Evolutionary conservation across 2,888 invertebrate genomes (phyloP).

Genomic region (Chloromyia formosa): DNA sequence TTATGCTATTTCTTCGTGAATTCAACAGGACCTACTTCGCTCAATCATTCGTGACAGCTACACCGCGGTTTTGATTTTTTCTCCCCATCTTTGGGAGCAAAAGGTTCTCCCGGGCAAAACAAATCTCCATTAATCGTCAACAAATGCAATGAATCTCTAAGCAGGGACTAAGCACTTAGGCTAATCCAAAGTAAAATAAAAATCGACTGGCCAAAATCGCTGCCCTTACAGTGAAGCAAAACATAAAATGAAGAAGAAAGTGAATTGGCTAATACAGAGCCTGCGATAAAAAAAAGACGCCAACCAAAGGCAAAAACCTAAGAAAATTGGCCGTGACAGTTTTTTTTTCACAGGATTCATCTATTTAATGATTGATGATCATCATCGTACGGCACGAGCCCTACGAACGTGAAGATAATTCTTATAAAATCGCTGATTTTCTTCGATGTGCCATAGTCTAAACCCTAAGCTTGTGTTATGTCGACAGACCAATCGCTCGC

Average conservation of each 20-base stretch:
- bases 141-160: slow-evolving; percentile 23
- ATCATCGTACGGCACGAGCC: slow-evolving; percentile 15
- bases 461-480: too few relatives aligned
- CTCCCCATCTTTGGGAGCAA: too few relatives aligned
- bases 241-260: background rate
- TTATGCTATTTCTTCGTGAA: too few relatives aligned
- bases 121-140: slow-evolving; percentile 15
- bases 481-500: background rate
- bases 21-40: background rate
- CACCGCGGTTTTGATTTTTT: background rate
- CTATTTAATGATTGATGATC: slow-evolving; percentile 35
- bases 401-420: slow-evolving; percentile 21
- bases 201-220: slow-evolving; percentile 18
- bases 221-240: slow-evolving; percentile 7
- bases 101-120: background rate
- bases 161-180: slow-evolving; percentile 7
- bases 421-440: background rate
- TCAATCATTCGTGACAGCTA: slow-evolving; percentile 29
- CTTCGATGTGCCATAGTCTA: background rate
- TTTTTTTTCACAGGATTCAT: slow-evolving; percentile 25
- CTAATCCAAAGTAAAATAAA: slow-evolving; percentile 26
- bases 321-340: slow-evolving; percentile 17
- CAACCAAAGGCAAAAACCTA: slow-evolving; percentile 9
- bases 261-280: background rate
- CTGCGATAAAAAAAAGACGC: background rate